Percentiles rank a stretch among this genome's conserved stretches.
Conservation (phyloP, 2,888 invertebrate species). For the Folsomia candida region DNA sequence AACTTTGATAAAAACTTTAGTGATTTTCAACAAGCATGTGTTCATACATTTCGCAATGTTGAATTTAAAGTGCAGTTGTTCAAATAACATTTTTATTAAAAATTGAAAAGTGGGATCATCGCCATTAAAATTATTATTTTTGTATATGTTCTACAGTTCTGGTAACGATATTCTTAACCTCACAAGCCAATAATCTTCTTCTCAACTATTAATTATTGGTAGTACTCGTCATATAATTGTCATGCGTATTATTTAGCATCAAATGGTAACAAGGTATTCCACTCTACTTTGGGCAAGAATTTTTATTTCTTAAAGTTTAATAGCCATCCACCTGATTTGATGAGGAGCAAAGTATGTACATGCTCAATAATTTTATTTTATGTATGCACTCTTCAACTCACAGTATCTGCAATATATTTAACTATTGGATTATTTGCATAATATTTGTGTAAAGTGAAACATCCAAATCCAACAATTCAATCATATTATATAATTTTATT, state of each 20-base stretch:
- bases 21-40: background rate
- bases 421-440: too few species aligned
- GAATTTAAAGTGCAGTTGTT: background rate
- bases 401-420: too few species aligned
- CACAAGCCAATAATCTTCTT: background rate
- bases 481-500: too few species aligned
- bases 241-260: too few species aligned
- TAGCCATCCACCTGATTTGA: background rate
- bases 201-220: background rate
- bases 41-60: background rate
- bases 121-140: background rate
- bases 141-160: background rate
- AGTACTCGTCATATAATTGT: background rate
- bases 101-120: too few species aligned
- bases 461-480: too few species aligned
- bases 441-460: too few species aligned
- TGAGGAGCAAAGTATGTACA: background rate
- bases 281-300: background rate
- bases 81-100: background rate
- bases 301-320: too few species aligned
- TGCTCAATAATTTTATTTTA: background rate
- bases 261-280: background rate
- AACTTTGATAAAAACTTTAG: background rate
- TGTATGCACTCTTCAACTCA: background rate
- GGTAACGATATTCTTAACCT: background rate